A percentile compares a stretch with the other conserved stretches of the same genome.
Evolutionary conservation across 2,797 vertebrate species (phyloP).

Genomic region (Phoeniculus purpureus): DNA sequence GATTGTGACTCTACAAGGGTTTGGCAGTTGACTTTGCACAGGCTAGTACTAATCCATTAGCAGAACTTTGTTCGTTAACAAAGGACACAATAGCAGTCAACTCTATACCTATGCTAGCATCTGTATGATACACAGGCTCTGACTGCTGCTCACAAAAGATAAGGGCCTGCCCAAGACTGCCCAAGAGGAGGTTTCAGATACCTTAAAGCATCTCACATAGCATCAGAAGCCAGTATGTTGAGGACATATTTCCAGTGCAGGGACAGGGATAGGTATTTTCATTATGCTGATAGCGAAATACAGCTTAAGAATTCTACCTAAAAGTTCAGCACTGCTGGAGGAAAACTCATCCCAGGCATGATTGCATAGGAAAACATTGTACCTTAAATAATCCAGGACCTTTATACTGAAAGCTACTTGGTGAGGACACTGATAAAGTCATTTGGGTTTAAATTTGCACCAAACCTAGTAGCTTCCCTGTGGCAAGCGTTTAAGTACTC

Average conservation of each 20-base stretch:
- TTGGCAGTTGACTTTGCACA: neutral
- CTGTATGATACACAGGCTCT: neutral
- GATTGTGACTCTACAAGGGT: neutral
- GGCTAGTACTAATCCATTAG: neutral
- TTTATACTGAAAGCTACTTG: neutral
- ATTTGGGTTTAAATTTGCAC: neutral
- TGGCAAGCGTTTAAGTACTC: neutral
- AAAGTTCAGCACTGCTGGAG: neutral
- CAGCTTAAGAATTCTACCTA: neutral
- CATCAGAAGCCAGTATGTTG: neutral
- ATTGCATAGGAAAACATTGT: neutral
- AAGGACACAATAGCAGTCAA: neutral
- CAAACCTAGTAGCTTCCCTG: neutral
- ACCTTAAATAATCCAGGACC: neutral
- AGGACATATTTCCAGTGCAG: neutral
- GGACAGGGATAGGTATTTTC: neutral
- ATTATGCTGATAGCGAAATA: accelerated
- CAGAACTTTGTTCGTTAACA: neutral
- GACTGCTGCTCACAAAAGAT: neutral
- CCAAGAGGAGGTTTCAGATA: neutral
- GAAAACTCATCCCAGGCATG: neutral
- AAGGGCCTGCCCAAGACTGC: neutral
- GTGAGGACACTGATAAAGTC: neutral
- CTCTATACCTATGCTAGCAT: neutral
- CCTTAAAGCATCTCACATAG: neutral